A percentile compares a stretch with the other conserved stretches of the same genome.
phyloP scores from a whole-genome alignment of 2,888 invertebrate genomes.

The Seladonia tumulorum region DNA sequence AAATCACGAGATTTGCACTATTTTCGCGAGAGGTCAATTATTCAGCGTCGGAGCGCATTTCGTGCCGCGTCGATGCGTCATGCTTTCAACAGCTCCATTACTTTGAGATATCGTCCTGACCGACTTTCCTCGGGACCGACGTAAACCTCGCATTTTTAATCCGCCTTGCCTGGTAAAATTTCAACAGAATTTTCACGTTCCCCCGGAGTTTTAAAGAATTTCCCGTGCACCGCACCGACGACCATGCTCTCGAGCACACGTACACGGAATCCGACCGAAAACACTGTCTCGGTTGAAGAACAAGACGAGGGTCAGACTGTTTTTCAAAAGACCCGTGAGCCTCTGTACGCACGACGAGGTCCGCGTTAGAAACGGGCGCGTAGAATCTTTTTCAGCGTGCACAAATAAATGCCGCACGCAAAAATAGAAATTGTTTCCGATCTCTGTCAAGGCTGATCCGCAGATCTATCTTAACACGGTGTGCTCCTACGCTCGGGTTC shows the following conservation, averaged over 20 bases:
- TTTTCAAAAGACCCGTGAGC: not conserved
- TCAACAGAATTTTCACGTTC: not conserved
- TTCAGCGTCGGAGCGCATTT: not conserved
- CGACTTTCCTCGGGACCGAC: not conserved
- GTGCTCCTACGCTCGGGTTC: not conserved
- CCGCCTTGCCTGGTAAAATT: not conserved
- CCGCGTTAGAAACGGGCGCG: not conserved
- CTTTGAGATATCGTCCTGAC: not conserved
- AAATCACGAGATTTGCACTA: not conserved
- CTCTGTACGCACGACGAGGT: not conserved
- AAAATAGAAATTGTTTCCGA: slow-evolving; percentile 34
- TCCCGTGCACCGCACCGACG: not conserved
- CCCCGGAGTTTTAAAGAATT: not conserved
- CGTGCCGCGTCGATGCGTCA: not conserved
- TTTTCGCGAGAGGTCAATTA: not conserved
- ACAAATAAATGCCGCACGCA: slow-evolving; percentile 23
- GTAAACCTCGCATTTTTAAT: not conserved
- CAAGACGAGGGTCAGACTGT: not conserved
- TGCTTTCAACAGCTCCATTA: not conserved
- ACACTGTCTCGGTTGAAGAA: not conserved
- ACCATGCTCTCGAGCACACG: not conserved
- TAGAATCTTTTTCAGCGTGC: slow-evolving; percentile 14
- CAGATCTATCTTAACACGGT: slow-evolving; percentile 2
- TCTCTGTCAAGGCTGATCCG: slow-evolving; percentile 42
- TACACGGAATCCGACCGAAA: not conserved